Percentiles rank a stretch among this genome's conserved stretches.
Evolutionary conservation across 1,140 invertebrate genomes (phyloP).

Genomic region (Achroia grisella): DNA sequence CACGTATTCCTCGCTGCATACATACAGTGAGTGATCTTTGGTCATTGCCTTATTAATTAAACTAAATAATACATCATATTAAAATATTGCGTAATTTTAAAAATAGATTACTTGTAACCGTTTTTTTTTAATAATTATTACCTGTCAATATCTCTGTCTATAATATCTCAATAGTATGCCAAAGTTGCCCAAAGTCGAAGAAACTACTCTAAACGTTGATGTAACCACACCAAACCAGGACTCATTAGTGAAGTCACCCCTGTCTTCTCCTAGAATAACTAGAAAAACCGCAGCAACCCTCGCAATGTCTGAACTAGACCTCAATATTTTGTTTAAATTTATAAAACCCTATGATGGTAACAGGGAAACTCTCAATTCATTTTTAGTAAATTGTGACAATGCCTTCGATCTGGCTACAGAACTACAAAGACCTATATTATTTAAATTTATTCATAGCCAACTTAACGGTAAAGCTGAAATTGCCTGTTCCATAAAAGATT

Average conservation of each 20-base stretch:
- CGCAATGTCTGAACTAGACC: background rate
- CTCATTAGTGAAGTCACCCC: background rate
- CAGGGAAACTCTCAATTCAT: conserved; percentile 7
- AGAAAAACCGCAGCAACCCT: background rate
- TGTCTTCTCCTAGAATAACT: background rate
- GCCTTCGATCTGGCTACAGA: background rate
- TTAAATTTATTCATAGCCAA: conserved; percentile 5
- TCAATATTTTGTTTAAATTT: conserved; percentile 1
- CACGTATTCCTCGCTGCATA: too few species aligned
- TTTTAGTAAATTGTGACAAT: conserved; percentile 4
- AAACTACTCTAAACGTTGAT: too few species aligned
- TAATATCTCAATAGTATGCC: too few species aligned
- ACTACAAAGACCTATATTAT: conserved; percentile 5
- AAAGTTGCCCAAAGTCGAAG: too few species aligned
- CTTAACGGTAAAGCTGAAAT: conserved; percentile 2
- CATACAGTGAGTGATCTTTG: too few species aligned
- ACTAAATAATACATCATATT: too few species aligned
- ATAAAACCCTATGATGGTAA: conserved; percentile 4
- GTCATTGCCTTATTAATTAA: too few species aligned
- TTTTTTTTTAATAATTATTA: too few species aligned
- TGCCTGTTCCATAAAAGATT: background rate
- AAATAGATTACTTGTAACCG: too few species aligned
- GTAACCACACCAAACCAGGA: too few species aligned
- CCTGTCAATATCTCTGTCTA: too few species aligned
- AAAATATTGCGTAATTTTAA: too few species aligned